Conservation (phyloP, 2,888 invertebrate species). For the Ligdia adustata region DNA sequence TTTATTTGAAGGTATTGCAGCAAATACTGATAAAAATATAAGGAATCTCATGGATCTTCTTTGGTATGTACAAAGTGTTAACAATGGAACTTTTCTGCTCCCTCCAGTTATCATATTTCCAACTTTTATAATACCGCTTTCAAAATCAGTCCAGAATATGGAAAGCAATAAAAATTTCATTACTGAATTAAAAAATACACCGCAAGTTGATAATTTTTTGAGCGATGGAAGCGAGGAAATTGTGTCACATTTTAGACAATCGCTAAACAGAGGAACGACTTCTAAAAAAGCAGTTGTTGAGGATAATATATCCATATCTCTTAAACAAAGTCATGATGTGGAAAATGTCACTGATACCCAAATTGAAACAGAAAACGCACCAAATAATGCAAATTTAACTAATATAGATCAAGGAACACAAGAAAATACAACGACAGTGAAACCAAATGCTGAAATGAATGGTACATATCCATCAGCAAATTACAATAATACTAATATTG, state of each 20-base stretch:
- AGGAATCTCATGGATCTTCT: conserved; percentile 22
- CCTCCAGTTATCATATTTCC: conserved; percentile 30
- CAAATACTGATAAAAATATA: conserved; percentile 1
- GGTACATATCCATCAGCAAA: conserved; percentile 22
- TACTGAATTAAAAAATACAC: no score
- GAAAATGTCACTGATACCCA: conserved; percentile 4
- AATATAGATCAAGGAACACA: conserved; percentile 4
- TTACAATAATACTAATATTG: conserved; percentile 18
- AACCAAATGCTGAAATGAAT: conserved; percentile 11
- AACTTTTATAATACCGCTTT: conserved; percentile 20
- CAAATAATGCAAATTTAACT: conserved; percentile 11
- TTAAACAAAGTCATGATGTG: conserved; percentile 4
- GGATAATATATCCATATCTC: not conserved
- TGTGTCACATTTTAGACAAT: conserved; percentile 43
- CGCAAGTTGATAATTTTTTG: not conserved
- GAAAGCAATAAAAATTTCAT: not conserved
- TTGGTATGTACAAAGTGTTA: conserved; percentile 20
- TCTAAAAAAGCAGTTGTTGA: conserved; percentile 11
- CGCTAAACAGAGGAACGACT: conserved; percentile 38
- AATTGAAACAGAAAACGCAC: not conserved
- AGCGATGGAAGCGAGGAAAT: conserved; percentile 37
- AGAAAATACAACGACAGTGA: conserved; percentile 17
- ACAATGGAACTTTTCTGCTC: conserved; percentile 23
- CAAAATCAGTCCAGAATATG: no score
- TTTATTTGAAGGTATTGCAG: conserved; percentile 22